Evolutionary conservation across 64 coral and sea anemone species (phyloP).

Genomic region (Exaiptasia diaphana): DNA sequence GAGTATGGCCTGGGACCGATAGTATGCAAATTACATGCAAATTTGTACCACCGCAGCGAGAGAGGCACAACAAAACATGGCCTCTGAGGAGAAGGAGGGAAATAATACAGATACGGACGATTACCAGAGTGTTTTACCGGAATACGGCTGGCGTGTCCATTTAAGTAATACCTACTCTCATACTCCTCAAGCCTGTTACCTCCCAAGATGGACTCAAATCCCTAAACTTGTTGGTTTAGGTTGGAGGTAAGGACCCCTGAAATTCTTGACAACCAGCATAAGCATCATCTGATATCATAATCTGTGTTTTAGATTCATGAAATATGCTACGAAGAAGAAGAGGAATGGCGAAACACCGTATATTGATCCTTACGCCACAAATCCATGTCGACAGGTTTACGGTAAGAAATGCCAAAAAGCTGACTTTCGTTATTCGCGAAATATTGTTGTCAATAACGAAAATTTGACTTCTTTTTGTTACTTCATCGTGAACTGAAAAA

Average conservation of each 20-base stretch:
- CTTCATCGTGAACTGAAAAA: background rate
- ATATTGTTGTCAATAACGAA: background rate
- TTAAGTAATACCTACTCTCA: conserved; percentile 83
- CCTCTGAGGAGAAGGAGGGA: conserved; percentile 37
- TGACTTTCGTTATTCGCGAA: background rate
- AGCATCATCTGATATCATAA: background rate
- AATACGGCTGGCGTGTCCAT: conserved; percentile 94
- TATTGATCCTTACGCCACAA: conserved; percentile 86
- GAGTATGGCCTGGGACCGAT: too few species aligned
- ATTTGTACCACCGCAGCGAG: too few species aligned
- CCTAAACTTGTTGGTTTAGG: conserved; percentile 89
- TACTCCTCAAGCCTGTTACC: conserved; percentile 90
- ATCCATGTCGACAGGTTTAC: conserved; percentile 91
- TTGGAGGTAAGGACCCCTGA: conserved; percentile 64
- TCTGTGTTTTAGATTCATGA: conserved; percentile 79
- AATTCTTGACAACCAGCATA: background rate
- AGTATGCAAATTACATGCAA: too few species aligned
- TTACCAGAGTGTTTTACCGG: conserved; percentile 53
- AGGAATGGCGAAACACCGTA: conserved; percentile 91
- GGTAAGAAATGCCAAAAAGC: conserved; percentile 49
- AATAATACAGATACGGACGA: conserved; percentile 2
- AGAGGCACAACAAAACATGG: too few species aligned
- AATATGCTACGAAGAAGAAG: conserved; percentile 89
- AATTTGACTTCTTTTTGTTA: background rate
- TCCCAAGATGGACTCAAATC: conserved; percentile 95